Conservation (phyloP, 2,888 invertebrate species). For the Stratiomys singularior region DNA sequence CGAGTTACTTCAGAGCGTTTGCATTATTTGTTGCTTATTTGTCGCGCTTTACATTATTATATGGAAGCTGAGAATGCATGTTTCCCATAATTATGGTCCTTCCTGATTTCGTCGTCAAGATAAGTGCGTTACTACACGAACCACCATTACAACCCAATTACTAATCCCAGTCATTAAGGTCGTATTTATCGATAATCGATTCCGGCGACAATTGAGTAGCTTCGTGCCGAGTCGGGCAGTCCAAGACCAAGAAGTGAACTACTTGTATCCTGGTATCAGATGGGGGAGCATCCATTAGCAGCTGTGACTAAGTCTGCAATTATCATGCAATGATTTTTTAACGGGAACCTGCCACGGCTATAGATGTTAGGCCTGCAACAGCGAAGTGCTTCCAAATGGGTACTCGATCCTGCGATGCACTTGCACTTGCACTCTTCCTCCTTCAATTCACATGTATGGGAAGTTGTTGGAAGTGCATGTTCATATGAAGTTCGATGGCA, state of each 20-base stretch:
- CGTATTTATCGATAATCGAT: slow-evolving; percentile 41
- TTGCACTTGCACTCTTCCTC: neutral
- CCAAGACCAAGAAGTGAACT: slow-evolving; percentile 16
- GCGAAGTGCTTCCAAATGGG: neutral
- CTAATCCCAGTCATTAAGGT: slow-evolving; percentile 38
- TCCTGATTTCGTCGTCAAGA: slow-evolving; percentile 23
- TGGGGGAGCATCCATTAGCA: slow-evolving; percentile 38
- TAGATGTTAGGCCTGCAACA: neutral
- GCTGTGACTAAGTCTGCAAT: slow-evolving; percentile 36
- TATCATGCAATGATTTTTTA: slow-evolving; percentile 44
- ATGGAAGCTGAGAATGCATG: slow-evolving; percentile 9
- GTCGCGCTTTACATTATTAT: slow-evolving; percentile 5
- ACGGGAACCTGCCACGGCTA: neutral
- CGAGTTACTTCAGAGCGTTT: neutral
- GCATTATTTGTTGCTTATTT: slow-evolving; percentile 10
- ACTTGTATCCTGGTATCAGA: slow-evolving; percentile 27
- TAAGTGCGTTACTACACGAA: slow-evolving; percentile 38
- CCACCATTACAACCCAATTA: slow-evolving; percentile 40
- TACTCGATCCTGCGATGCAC: neutral
- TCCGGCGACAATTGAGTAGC: slow-evolving; percentile 45
- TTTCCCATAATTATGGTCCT: slow-evolving; percentile 18
- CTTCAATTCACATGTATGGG: neutral
- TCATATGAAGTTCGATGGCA: slow-evolving; percentile 41
- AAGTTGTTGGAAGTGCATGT: neutral
- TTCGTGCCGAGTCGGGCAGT: slow-evolving; percentile 34